Base-by-base conservation (phyloP, 2,888 invertebrate genomes). In the Eupelmus urozonus region DNA sequence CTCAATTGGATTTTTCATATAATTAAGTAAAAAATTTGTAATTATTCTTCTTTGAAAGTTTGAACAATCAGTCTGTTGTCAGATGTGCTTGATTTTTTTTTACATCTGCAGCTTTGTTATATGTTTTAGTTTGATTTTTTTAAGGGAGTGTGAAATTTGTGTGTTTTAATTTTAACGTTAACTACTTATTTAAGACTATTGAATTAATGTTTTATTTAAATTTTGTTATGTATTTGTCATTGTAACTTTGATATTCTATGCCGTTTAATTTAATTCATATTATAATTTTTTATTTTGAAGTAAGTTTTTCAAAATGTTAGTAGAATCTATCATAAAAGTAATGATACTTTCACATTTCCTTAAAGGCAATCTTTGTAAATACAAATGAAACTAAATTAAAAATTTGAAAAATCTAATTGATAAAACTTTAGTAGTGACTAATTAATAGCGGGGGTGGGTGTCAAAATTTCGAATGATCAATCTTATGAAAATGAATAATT, bases 1-100 rank as follows among this genome's bases (percentile, higher is more conserved):
- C 18, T 77, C 77, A 67, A 77, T 77, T 77, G 66, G 77, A 77
- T 77, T 71, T 72, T 77, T 77, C 77, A 77, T 18, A 13, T 18
- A 18, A 45, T 45, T 34, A 5, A 18, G 5, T 11, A 55, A 23
- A 55, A 25, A 34, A 34, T 34, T 11, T 25, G 16, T 11, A 9
- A 55, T 55, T 55, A 23, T 55, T 55, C 2, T 20, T 9, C 7
- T n/a, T 51, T 18, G 51, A 51, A 51, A 18, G n/a, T 23, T 23
- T 23, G 55, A 11, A 18, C 34, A 34, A 34, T 34, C 34, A 11
- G 20, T 55, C 9, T 55, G 2, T 55, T 25, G 23, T 55, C 3
- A 55, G 11, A 55, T 13, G 25, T 40, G 62, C 23, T 45, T 69
- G 1, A 57, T 18, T 70, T 40, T 55, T 67, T 27, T 57, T 55